Conservation (phyloP, 2,797 vertebrate species). For the Alosa sapidissima region DNA sequence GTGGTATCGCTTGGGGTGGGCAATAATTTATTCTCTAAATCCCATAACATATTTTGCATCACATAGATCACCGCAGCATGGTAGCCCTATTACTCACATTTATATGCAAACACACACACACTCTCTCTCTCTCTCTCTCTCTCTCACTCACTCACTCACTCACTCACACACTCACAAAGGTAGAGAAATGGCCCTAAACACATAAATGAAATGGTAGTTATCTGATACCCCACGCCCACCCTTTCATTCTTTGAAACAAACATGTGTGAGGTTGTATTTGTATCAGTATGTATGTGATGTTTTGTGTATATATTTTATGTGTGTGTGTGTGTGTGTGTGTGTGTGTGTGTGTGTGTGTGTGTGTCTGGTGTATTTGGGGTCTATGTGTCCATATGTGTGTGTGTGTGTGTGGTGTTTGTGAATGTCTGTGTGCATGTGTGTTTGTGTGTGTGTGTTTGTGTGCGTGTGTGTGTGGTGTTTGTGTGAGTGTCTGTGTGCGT, state of each 20-base stretch:
- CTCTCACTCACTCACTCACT: no score
- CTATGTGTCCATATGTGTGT: background rate
- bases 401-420: background rate
- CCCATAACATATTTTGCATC: conserved; percentile 7
- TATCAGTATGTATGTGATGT: no score
- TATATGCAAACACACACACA: background rate
- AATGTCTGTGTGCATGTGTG: background rate
- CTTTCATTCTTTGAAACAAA: background rate
- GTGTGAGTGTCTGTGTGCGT: background rate
- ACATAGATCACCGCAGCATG: background rate
- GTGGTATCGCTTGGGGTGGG: background rate
- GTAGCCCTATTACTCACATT: background rate
- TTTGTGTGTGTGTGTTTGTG: conserved; percentile 1
- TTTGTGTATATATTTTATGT: background rate
- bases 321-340: conserved; percentile 29
- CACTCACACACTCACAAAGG: background rate
- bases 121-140: no score
- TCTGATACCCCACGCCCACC: background rate
- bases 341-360: background rate
- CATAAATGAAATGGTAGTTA: background rate
- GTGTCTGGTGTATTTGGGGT: no score
- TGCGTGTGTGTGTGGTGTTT: conserved; percentile 21
- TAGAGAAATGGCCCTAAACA: background rate
- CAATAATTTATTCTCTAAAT: background rate
- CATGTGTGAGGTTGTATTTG: background rate